Base-by-base conservation (phyloP, 2,888 invertebrate species). In the Trichacis sp. region DNA sequence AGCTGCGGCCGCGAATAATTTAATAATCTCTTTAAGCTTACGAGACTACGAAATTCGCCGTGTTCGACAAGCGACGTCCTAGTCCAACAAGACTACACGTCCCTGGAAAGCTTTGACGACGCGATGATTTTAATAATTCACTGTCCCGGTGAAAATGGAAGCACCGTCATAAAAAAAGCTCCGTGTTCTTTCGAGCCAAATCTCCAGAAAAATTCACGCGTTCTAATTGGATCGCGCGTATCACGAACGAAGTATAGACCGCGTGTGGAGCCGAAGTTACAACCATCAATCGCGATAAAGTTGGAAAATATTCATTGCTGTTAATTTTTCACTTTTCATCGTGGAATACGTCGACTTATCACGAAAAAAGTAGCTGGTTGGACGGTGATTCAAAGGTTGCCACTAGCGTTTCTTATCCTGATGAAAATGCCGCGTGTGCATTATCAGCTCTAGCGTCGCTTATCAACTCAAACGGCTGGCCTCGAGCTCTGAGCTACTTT, bases 401-500 rank as follows among this genome's bases (percentile, higher is more conserved):
- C 65, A 63, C 65, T 57, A 49, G 65, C 53, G 56, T 60, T 72
- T 59, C 62, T 70, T 69, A 69, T 66, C 64, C 52, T 24, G 50
- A 38, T 29, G 46, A 73, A 72, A 71, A 67, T 70, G 73, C 73
- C 63, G 71, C 73, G 73, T 73, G 70, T 59, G 72, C 72, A 64
- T 53, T 73, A 71, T 74, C 75, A 71, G 66, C 48, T 55, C 53
- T 55, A 55, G 53, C 59, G 68, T 63, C 56, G 62, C 66, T 73
- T 74, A 73, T 74, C 73, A 70, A 68, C 62, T 66, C 61, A 60
- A 70, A 68, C 68, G 63, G 62, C 61, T 54, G 60, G 63, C 60
- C 65, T 30, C 59, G 60, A 67, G 63, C 63, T 59, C 54, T 63
- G 69, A 66, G 57, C 51, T 64, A 60, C 64, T 65, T 64, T 57